A percentile compares a stretch with the other conserved stretches of the same genome.
These are phyloP conservation scores for Hydrochoerus hydrochaeris DNA, from an alignment of 2,113 vertebrate species.

Conservation along the genomic window DNA sequence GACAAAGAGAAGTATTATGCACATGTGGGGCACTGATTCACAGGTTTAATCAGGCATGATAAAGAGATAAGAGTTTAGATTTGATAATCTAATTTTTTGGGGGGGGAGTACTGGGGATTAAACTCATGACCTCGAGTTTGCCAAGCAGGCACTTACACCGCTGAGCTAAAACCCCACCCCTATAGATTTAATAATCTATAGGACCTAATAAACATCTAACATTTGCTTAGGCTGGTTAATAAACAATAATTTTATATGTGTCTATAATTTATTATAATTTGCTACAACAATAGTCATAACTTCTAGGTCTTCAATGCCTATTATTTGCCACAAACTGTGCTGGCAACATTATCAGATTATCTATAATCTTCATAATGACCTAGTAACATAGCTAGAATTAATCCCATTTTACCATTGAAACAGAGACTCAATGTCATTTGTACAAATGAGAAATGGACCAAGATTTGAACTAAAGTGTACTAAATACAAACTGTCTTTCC, in stretches of 20 bases:
- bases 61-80: neutral
- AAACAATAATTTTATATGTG: neutral
- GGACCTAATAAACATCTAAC: neutral
- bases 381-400: neutral
- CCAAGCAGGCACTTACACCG: no score
- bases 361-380: neutral
- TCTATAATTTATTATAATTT: neutral
- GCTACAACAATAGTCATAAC: neutral
- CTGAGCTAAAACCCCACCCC: no score
- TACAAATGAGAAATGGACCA: neutral
- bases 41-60: neutral
- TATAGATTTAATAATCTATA: no score
- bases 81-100: no score
- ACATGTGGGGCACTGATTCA: neutral
- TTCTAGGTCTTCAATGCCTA: neutral
- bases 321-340: neutral
- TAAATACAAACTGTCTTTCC: neutral
- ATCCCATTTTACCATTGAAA: neutral
- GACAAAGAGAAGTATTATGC: neutral
- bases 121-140: no score
- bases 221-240: neutral
- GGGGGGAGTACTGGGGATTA: no score
- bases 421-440: neutral
- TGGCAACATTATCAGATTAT: neutral
- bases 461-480: neutral